Conservation (phyloP, 2,113 vertebrate species). For the Spheniscus mendiculus region DNA sequence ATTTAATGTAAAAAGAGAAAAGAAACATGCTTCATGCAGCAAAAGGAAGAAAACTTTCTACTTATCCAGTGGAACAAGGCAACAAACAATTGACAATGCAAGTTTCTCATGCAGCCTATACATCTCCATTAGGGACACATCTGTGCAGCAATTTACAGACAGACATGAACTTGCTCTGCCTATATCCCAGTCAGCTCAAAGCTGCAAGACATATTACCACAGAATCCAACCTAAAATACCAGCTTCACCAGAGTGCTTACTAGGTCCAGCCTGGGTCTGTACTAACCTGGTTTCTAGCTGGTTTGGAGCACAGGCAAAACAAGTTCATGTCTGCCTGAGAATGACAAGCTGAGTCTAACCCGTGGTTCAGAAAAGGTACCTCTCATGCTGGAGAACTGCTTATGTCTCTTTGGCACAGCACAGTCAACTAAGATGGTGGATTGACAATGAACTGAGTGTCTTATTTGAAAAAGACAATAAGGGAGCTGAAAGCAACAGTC, state of each 20-base stretch:
- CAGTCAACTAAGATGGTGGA: not conserved
- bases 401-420: not conserved
- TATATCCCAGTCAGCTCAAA: not conserved
- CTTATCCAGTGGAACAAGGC: not conserved
- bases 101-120: not conserved
- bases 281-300: not conserved
- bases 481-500: not conserved
- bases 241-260: not conserved
- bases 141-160: not conserved
- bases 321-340: not conserved
- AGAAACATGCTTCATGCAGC: not conserved
- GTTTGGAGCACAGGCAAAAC: not conserved
- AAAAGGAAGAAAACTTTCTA: not conserved
- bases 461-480: not conserved
- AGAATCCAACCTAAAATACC: not conserved
- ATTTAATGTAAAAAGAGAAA: not conserved
- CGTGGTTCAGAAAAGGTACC: not conserved
- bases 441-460: not conserved
- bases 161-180: not conserved
- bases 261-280: fast-evolving
- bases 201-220: fast-evolving
- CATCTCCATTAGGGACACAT: not conserved
- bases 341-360: not conserved
- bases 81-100: not conserved
- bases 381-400: not conserved